A percentile compares a stretch with the other conserved stretches of the same genome.
Evolutionary conservation across 2,888 invertebrate species (phyloP).

Genomic region (Dryobota labecula): DNA sequence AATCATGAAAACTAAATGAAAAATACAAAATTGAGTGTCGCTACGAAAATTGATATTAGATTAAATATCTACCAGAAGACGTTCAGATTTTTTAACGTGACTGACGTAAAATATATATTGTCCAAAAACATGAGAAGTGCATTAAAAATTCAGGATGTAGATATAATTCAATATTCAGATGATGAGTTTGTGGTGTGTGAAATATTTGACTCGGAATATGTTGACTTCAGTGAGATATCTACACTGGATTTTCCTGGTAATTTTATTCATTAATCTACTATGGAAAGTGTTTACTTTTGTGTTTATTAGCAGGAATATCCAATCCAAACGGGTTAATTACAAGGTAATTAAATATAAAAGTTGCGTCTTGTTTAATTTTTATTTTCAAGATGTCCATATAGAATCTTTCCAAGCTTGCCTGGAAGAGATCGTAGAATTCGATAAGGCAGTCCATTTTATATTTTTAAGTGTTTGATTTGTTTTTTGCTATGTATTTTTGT

Average conservation of each 20-base stretch:
- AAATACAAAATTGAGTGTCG: not conserved
- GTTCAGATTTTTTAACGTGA: not conserved
- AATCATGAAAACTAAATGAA: not conserved
- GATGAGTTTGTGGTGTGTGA: constrained; percentile 38
- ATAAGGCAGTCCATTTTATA: too few relatives aligned
- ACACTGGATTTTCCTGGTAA: constrained; percentile 52
- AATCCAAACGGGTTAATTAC: too few relatives aligned
- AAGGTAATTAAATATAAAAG: too few relatives aligned
- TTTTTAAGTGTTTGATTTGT: not conserved
- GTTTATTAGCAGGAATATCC: too few relatives aligned
- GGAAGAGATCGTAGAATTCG: too few relatives aligned
- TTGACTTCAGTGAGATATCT: constrained; percentile 65
- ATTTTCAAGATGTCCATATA: not conserved
- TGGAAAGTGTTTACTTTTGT: too few relatives aligned
- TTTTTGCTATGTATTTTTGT: too few relatives aligned
- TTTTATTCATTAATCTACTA: not conserved
- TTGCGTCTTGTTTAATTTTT: not conserved
- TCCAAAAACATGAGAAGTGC: not conserved
- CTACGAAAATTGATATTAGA: not conserved
- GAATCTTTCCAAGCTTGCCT: not conserved
- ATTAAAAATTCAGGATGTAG: constrained; percentile 23
- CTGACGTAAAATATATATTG: not conserved
- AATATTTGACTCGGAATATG: constrained; percentile 35
- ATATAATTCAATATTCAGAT: constrained; percentile 31
- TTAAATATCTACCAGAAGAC: not conserved